Conservation (phyloP, 2,113 vertebrate species). For the Lasiurus borealis region DNA sequence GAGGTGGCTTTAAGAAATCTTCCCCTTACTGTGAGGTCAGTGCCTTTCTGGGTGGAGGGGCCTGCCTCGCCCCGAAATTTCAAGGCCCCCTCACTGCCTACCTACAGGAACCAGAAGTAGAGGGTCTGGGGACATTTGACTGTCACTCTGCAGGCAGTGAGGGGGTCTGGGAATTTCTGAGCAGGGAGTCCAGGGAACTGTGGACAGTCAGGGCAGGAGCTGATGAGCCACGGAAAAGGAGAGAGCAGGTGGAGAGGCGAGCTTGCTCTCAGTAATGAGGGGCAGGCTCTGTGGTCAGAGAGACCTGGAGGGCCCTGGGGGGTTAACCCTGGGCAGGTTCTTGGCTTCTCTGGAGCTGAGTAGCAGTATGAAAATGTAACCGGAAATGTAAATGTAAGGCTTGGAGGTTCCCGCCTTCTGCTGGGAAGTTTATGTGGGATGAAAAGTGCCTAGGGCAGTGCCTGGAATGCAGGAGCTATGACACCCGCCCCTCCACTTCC, state of each 20-base stretch:
- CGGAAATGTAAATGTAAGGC: neutral
- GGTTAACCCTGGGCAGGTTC: neutral
- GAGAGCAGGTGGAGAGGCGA: neutral
- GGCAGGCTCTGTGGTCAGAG: neutral
- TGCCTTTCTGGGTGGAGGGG: neutral
- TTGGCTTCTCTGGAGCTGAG: neutral
- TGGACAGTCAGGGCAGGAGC: neutral
- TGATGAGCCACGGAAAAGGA: neutral
- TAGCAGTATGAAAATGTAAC: neutral
- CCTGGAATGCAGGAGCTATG: neutral
- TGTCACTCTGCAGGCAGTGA: neutral
- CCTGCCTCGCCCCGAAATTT: neutral
- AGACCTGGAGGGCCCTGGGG: accelerated
- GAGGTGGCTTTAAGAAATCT: neutral
- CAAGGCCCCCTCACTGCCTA: no score
- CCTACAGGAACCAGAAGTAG: neutral
- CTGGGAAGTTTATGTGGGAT: accelerated
- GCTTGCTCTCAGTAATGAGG: accelerated
- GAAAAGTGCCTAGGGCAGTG: neutral
- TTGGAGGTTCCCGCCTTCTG: neutral
- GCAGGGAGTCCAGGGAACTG: slow-evolving; percentile 7
- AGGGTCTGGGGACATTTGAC: neutral
- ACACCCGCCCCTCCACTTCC: no score
- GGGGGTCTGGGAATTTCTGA: neutral
- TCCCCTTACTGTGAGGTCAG: neutral